Conservation (phyloP, 1,140 invertebrate species). For the Antheraea mylitta region DNA sequence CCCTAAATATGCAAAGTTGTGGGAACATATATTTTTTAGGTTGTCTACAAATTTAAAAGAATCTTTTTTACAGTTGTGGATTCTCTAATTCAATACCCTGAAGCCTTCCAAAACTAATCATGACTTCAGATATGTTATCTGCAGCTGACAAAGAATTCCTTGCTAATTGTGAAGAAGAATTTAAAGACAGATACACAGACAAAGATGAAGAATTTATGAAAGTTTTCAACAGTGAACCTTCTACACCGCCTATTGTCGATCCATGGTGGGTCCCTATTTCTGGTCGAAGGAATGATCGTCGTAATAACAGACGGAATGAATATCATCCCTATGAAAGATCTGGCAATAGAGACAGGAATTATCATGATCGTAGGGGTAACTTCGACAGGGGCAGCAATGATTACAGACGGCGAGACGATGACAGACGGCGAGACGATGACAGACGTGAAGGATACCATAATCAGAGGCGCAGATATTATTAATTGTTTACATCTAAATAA, state of each 20-base stretch:
- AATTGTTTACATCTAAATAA: not conserved
- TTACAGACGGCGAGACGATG: slow-evolving; percentile 33
- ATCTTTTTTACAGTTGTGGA: slow-evolving; percentile 48
- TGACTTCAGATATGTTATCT: slow-evolving; percentile 49
- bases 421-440: slow-evolving; percentile 28
- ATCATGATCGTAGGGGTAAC: slow-evolving; percentile 13
- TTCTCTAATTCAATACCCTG: slow-evolving; percentile 40
- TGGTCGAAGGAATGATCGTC: slow-evolving; percentile 40
- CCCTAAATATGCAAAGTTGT: not conserved
- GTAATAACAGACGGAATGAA: slow-evolving; percentile 36
- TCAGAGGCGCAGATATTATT: slow-evolving; percentile 28
- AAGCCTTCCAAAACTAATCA: slow-evolving; percentile 33
- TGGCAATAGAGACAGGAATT: slow-evolving; percentile 29
- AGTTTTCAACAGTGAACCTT: slow-evolving; percentile 53
- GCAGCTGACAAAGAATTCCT: slow-evolving; percentile 63
- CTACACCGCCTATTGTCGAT: slow-evolving; percentile 64
- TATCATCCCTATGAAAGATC: slow-evolving; percentile 39
- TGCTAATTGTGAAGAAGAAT: slow-evolving; percentile 62
- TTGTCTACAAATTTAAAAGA: not conserved
- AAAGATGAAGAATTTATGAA: slow-evolving; percentile 73
- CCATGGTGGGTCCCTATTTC: slow-evolving; percentile 47
- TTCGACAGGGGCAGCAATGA: slow-evolving; percentile 39
- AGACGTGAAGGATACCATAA: slow-evolving; percentile 17
- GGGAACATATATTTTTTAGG: not conserved
- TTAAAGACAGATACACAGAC: slow-evolving; percentile 68